These are phyloP conservation scores for Samia ricini DNA, from an alignment of 1,140 invertebrate species.

Conservation along the genomic window DNA sequence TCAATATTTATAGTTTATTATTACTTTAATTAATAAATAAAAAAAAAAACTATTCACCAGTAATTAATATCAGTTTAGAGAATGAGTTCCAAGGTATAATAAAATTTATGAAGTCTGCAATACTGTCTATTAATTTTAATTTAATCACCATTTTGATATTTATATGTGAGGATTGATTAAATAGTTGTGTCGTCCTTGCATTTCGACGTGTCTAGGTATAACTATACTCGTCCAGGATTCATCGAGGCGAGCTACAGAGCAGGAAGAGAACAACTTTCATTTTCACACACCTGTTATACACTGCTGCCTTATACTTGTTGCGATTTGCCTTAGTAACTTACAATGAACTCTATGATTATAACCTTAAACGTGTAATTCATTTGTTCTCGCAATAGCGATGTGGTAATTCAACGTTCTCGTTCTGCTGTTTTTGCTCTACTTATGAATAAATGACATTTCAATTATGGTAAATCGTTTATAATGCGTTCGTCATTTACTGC, in stretches of 20 bases:
- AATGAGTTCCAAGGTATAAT: neutral
- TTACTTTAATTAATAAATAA: conserved; percentile 13
- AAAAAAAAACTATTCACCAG: neutral
- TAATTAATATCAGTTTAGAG: neutral
- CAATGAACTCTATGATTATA: conserved; percentile 28
- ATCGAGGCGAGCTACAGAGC: conserved; percentile 60
- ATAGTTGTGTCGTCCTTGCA: conserved; percentile 42
- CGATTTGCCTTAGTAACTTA: conserved; percentile 24
- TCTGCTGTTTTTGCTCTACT: neutral
- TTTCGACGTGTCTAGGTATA: conserved; percentile 39
- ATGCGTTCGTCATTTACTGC: neutral
- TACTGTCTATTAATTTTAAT: neutral
- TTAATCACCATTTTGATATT: neutral
- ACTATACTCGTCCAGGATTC: conserved; percentile 28
- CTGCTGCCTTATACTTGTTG: conserved; percentile 34
- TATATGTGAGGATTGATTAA: neutral
- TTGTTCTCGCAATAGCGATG: neutral
- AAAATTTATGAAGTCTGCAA: neutral
- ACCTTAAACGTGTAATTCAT: neutral
- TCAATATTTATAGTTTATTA: neutral
- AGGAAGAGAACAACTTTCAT: conserved; percentile 77
- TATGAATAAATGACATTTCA: neutral
- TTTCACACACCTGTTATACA: conserved; percentile 49
- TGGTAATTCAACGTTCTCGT: neutral
- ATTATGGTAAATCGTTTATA: neutral